Percentiles rank a stretch among this genome's conserved stretches.
These are phyloP conservation scores for Beroe forskalii DNA, from an alignment of 37 sponge, comb jelly and placozoan species.

Conservation along the genomic window DNA sequence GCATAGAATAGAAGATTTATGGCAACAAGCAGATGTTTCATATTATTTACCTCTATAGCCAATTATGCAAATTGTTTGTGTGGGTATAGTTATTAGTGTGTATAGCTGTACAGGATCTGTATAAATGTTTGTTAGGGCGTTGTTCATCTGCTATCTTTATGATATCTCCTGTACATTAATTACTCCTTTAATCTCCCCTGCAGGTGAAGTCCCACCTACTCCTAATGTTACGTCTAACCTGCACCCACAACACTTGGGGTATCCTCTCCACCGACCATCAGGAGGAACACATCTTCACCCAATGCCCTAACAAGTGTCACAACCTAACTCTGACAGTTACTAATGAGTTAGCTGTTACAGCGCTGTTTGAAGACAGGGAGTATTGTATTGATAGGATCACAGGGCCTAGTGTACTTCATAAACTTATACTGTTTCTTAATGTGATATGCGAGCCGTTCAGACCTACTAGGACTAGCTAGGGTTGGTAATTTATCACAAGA, in stretches of 20 bases:
- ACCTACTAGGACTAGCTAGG: conserved; percentile 4
- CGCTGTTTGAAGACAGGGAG: conserved; percentile 26
- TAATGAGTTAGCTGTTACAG: neutral
- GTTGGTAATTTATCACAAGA: neutral
- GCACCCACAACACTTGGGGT: conserved; percentile 38
- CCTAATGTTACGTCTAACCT: conserved; percentile 14
- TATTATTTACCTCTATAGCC: too few species aligned
- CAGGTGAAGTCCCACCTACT: neutral
- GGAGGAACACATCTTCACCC: conserved; percentile 28
- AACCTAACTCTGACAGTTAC: conserved; percentile 10
- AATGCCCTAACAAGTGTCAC: conserved; percentile 37
- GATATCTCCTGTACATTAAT: too few species aligned
- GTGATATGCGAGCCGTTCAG: conserved; percentile 25
- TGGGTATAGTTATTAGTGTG: too few species aligned
- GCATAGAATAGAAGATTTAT: too few species aligned
- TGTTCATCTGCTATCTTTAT: too few species aligned
- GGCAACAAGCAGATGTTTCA: too few species aligned
- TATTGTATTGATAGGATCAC: neutral
- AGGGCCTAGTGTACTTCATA: neutral
- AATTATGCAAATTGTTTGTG: too few species aligned
- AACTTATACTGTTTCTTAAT: conserved; percentile 10
- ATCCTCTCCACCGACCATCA: conserved; percentile 50
- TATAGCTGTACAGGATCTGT: too few species aligned
- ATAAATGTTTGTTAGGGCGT: too few species aligned
- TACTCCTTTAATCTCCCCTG: too few species aligned